These are phyloP conservation scores for Choreutis nemorana DNA, from an alignment of 2,888 invertebrate genomes.

Conservation along the genomic window DNA sequence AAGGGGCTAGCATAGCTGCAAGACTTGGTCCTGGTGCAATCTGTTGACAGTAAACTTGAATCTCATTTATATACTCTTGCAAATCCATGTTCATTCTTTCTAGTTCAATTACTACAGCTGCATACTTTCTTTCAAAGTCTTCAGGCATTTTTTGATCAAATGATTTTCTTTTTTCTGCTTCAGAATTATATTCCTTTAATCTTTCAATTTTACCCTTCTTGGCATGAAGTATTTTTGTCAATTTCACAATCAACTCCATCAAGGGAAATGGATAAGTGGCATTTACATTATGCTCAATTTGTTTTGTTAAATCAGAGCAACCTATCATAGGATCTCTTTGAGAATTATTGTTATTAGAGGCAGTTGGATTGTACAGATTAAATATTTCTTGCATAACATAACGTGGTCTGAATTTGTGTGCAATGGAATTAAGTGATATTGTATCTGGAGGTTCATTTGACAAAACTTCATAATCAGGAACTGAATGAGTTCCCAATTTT, in stretches of 20 bases:
- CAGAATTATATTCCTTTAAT: constrained; percentile 86
- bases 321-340: constrained; percentile 79
- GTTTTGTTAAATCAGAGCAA: constrained; percentile 46
- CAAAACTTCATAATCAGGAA: constrained; percentile 96
- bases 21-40: constrained; percentile 87
- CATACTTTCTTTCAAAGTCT: constrained; percentile 92
- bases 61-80: constrained; percentile 83
- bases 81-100: constrained; percentile 91
- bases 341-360: constrained; percentile 33
- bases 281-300: constrained; percentile 53
- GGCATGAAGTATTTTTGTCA: constrained; percentile 83
- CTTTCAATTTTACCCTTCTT: constrained; percentile 84
- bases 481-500: constrained; percentile 93
- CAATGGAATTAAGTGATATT: constrained; percentile 83
- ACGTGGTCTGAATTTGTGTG: constrained; percentile 80
- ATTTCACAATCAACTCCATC: constrained; percentile 84
- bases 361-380: constrained; percentile 42
- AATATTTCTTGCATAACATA: constrained; percentile 67
- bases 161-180: constrained; percentile 87
- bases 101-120: constrained; percentile 84
- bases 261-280: constrained; percentile 78
- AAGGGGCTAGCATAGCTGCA: constrained; percentile 88
- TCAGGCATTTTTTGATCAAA: constrained; percentile 80
- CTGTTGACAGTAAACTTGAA: constrained; percentile 85
- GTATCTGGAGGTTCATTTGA: constrained; percentile 93